Evolutionary conservation across 1,140 invertebrate species (phyloP), one percentile per base, ranked within the genome.

Genomic region (Drosophila truncata): DNA sequence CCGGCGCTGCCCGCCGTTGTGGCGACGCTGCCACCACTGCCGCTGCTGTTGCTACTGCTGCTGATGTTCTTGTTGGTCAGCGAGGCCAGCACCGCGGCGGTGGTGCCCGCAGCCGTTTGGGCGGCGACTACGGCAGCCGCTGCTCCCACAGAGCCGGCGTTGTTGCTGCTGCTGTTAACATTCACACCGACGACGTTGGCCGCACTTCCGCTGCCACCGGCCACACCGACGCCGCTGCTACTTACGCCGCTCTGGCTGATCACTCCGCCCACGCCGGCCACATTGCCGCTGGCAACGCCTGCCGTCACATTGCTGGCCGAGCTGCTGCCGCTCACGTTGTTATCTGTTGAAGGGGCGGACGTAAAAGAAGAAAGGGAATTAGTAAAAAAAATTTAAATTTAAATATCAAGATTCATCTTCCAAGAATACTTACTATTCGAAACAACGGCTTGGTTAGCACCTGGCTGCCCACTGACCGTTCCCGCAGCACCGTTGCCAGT

Each of bases 381-480:
- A 41, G 7, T 25, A 10, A 25, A 13, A n/a, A 9, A 25, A 16
- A n/a, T n/a, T n/a, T 25, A 4, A 25, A 4, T 0, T 25, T 16
- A n/a, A 49, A 25, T 23, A 16, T 14, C 20, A 6, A 20, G 20
- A 13, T 47, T n/a, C 7, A 49, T 49, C 8, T 10, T 0, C 16
- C 13, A 35, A 37, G 18, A 23, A 4, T 49, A 90, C 79, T 94
- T 93, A 77, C 93, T 94, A 52, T 93, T 93, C 25, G 94, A 93
- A 33, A 93, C 94, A 25, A 94, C 95, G 4, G 94, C 64, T 33
- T 91, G 80, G 50, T 90, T 90, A 76, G 86, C 82, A 70, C 81
- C 81, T 57, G 81, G 33, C 46, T 61, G 65, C 9, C 81, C 86
- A 59, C 78, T 79, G 1, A 75, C 85, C 5, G 57, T 39, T 39